A percentile compares a stretch with the other conserved stretches of the same genome.
Evolutionary conservation across 1,140 invertebrate species (phyloP).

Genomic region (Calycopis cecrops): DNA sequence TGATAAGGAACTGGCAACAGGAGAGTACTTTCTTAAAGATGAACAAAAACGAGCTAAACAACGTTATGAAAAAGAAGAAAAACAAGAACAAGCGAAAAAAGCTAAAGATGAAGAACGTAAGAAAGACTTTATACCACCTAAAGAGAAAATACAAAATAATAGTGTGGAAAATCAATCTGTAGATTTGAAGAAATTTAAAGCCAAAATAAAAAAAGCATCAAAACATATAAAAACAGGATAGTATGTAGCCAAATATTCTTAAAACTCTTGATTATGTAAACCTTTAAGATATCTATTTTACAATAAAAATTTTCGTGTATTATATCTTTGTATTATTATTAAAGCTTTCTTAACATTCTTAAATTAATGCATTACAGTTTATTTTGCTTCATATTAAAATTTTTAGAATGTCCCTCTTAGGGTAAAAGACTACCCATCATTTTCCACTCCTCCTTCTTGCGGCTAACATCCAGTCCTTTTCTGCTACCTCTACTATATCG

Average conservation of each 20-base stretch:
- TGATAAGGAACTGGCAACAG: constrained; percentile 94
- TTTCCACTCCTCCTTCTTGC: no score
- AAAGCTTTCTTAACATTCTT: no score
- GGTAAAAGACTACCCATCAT: no score
- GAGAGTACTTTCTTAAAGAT: constrained; percentile 97
- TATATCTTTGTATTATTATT: no score
- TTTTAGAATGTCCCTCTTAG: no score
- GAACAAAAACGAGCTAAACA: constrained; percentile 85
- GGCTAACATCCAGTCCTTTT: no score
- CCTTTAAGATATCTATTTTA: no score
- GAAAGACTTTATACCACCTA: constrained; percentile 89
- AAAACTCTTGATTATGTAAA: no score
- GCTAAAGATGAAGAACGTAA: constrained; percentile 85
- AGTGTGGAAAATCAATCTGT: constrained; percentile 56
- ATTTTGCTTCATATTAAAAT: no score
- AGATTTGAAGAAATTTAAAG: constrained; percentile 81
- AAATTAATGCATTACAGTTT: no score
- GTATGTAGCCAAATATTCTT: background rate
- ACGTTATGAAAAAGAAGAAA: constrained; percentile 84
- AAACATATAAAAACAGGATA: constrained; percentile 38
- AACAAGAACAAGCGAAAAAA: constrained; percentile 81
- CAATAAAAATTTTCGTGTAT: no score
- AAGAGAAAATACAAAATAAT: constrained; percentile 74
- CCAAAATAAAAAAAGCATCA: constrained; percentile 81
- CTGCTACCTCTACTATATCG: no score